phyloP scores from a whole-genome alignment of 2,113 vertebrate species.

The Pelobates fuscus region DNA sequence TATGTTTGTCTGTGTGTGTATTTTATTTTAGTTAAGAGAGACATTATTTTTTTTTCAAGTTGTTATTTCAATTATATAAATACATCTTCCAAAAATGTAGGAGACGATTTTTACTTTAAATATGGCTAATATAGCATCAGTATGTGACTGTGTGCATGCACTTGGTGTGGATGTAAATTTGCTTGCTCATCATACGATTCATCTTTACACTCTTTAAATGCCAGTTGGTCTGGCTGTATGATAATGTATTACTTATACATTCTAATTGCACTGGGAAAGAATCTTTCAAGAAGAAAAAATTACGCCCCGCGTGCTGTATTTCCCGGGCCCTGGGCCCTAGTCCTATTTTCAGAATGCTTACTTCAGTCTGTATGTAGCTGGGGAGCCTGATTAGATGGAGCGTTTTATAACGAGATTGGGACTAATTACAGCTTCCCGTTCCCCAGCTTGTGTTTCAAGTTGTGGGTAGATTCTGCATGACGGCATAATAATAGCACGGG shows the following conservation, averaged over 20 bases:
- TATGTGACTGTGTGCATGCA: background rate
- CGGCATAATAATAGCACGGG: conserved; percentile 67
- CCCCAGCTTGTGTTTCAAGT: conserved; percentile 65
- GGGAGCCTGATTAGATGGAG: conserved; percentile 73
- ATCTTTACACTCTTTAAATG: background rate
- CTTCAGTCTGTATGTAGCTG: conserved; percentile 60
- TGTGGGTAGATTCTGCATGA: conserved; percentile 68
- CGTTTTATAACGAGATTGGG: conserved; percentile 80
- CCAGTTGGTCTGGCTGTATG: background rate
- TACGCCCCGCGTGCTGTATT: conserved; percentile 20
- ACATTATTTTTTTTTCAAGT: too few species aligned
- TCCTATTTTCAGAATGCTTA: conserved; percentile 63
- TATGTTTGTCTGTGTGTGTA: too few species aligned
- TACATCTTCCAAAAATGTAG: too few species aligned
- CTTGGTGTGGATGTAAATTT: background rate
- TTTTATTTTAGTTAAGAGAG: too few species aligned
- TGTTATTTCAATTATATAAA: too few species aligned
- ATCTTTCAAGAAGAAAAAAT: conserved; percentile 1
- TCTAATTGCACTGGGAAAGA: conserved; percentile 18
- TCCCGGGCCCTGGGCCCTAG: conserved; percentile 30
- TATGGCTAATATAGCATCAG: too few species aligned
- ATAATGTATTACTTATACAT: conserved; percentile 11
- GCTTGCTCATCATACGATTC: background rate
- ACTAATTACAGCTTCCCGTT: conserved; percentile 82
- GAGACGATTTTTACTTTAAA: too few species aligned